phyloP scores from a whole-genome alignment of 2,113 vertebrate species.

The Thomomys bottae region DNA sequence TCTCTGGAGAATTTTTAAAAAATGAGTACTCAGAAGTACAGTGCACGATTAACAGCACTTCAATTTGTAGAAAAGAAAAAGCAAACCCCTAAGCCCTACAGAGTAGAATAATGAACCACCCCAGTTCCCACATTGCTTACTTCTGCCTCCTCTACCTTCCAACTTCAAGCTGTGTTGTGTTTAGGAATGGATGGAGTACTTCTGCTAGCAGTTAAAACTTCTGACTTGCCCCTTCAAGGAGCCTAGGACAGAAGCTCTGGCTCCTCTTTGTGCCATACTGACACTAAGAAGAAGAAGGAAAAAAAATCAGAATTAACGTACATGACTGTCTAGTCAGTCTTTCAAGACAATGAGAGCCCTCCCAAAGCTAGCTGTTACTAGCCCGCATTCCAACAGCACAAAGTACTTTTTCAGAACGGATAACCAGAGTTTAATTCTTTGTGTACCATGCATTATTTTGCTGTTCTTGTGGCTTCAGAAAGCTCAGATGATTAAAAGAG shows the following conservation, averaged over 20 bases:
- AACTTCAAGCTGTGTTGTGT: not conserved
- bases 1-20: too few relatives aligned
- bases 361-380: not conserved
- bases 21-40: not conserved
- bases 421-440: slow-evolving; percentile 32
- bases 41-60: not conserved
- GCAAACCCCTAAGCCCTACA: too few relatives aligned
- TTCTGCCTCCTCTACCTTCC: not conserved
- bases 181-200: not conserved
- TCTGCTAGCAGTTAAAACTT: not conserved
- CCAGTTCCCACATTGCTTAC: too few relatives aligned
- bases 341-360: not conserved
- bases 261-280: not conserved
- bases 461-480: slow-evolving; percentile 17
- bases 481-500: slow-evolving; percentile 63
- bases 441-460: not conserved
- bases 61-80: not conserved
- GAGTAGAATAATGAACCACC: not conserved
- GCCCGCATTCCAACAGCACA: not conserved
- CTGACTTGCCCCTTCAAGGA: not conserved
- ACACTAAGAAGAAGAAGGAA: slow-evolving; percentile 8
- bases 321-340: not conserved
- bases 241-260: not conserved
- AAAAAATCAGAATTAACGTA: not conserved
- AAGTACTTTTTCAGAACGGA: slow-evolving; percentile 10